Conservation (phyloP, 2,113 vertebrate species). For the Hiodon alosoides region DNA sequence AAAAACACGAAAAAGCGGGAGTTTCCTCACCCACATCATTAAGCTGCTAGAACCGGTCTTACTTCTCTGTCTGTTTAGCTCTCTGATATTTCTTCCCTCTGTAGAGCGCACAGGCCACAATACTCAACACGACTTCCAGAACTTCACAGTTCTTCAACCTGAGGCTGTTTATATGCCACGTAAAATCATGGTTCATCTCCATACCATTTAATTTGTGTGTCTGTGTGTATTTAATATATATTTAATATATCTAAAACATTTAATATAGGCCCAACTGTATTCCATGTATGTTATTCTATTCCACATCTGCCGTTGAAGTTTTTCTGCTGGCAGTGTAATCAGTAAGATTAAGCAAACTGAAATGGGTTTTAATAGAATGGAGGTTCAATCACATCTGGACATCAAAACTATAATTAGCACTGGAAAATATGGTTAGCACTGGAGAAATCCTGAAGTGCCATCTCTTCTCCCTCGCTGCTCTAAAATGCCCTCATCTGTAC, state of each 20-base stretch:
- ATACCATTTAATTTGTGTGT: too few relatives aligned
- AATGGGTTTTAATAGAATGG: too few relatives aligned
- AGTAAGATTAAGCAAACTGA: too few relatives aligned
- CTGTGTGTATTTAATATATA: too few relatives aligned
- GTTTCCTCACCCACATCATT: slow-evolving; percentile 22
- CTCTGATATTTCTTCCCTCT: neutral
- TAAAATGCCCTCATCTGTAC: neutral
- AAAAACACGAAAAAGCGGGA: slow-evolving; percentile 21
- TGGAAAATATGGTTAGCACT: neutral
- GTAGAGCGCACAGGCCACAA: neutral
- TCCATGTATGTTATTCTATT: too few relatives aligned
- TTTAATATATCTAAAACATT: too few relatives aligned
- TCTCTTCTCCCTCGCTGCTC: neutral
- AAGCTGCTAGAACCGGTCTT: neutral
- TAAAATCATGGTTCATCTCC: too few relatives aligned
- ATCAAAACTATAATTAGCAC: neutral
- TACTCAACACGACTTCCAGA: neutral
- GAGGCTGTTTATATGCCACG: too few relatives aligned
- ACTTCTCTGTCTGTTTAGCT: neutral
- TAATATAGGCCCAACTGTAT: too few relatives aligned
- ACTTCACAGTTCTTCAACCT: too few relatives aligned
- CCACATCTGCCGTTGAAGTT: too few relatives aligned
- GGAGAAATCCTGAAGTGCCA: neutral
- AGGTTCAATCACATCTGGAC: neutral
- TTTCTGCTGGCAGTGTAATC: too few relatives aligned